Base-by-base conservation (phyloP, 2,888 invertebrate species). In the Fragum fragum region DNA sequence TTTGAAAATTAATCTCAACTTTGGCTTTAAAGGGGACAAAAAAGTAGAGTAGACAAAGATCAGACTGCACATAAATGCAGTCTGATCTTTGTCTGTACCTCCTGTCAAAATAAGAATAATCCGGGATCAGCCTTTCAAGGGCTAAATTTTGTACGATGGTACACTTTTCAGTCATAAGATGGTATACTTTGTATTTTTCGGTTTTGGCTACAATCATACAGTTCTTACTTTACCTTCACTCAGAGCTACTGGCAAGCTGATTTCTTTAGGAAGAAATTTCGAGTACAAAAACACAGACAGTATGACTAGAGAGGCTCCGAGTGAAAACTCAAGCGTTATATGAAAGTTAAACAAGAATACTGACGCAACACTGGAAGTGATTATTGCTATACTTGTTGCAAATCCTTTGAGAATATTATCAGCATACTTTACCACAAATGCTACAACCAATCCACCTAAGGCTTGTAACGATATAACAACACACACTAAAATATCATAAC, bases 381-480 rank as follows among this genome's bases (percentile, higher is more conserved):
- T 96, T 87, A 99, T 99, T 7, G 99, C 99, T 73, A 99, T 96
- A 0, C 99, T 99, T 0, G 99, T 99, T 57, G 99, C 99, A 82
- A 93, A 93, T 28, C 99, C 99, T 95, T 96, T 99, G 9, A 99
- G 95, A 93, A 99, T 99, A 95, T 99, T 99, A 95, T 99, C 99
- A 0, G 99, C 99, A 94, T 99, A 99, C 95, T 99, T 99, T 36
- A 99, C 99, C 2, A 99, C 99, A 88, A 99, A 97, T 0, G 99
- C 99, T 11, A 99, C 99, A 74, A 99, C 96, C 2, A 99, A 96
- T 3, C 99, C 99, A 0, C 99, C 99, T 18, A 98, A 96, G 0
- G 99, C 99, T 95, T 99, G 99, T 69, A 93, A 95, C 32, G 97
- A 93, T 2, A 99, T 97, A 74, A 99, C 96, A 92, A 98, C 91